Evolutionary conservation across 2,888 invertebrate genomes (phyloP), one percentile per base, ranked within the genome.

Genomic region (Octodonta nipae): DNA sequence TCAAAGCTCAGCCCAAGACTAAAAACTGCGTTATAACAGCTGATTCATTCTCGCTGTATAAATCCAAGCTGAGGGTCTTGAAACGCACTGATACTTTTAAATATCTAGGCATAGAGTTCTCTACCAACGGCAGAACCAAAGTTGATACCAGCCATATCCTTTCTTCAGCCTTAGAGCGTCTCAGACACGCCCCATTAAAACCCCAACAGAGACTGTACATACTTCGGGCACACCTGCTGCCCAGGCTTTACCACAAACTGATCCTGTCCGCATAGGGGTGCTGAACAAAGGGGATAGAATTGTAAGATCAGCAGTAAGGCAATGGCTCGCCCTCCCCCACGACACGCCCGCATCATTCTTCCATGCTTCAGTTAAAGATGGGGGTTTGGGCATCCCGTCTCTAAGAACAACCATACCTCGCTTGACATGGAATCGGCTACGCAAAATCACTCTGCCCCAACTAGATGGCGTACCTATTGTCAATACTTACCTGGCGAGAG

Each of bases 341-440:
- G 33, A 36, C 26, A 30, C 30, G 8, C 33, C 30, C 10, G 34
- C 2, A 3, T 30, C 24, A 5, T 33, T 14, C 11, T 33, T 36
- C 27, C 36, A 38, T 17, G 30, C 36, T 13, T 5, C 30, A 5
- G 25, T 30, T 3, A 3, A 29, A 2, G 24, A 16, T 13, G 38
- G 38, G 7, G 38, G 38, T n/a, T 26, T 38, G 12, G 36, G 36
- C 5, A 20, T 38, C 7, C 33, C 38, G 4, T 27, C 31, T 2
- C 11, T 33, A 4, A 26, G n/a, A n/a, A n/a, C n/a, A n/a, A n/a
- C n/a, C n/a, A n/a, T n/a, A n/a, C n/a, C n/a, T n/a, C n/a, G n/a
- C n/a, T n/a, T n/a, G n/a, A n/a, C n/a, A n/a, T n/a, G n/a, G n/a
- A n/a, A n/a, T n/a, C n/a, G n/a, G n/a, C n/a, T n/a, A n/a, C n/a